Percentiles rank a stretch among this genome's conserved stretches.
These are phyloP conservation scores for Cotesia vestalis DNA, from an alignment of 1,140 invertebrate species.

Conservation along the genomic window DNA sequence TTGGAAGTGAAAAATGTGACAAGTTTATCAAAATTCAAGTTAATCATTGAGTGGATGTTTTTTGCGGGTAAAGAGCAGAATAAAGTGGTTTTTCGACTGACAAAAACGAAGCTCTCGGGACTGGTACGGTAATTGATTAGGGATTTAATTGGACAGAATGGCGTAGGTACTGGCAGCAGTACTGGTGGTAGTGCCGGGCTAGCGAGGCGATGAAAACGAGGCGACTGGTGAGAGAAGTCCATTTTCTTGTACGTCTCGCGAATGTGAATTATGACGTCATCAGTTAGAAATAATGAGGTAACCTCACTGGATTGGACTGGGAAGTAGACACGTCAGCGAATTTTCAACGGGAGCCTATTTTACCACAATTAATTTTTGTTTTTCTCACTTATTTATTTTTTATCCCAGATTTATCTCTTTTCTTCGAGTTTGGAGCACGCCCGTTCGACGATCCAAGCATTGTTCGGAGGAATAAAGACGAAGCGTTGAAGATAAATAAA, in stretches of 20 bases:
- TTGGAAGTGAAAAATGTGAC: not conserved
- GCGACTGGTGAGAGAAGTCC: constrained; percentile 48
- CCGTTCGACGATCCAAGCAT: not conserved
- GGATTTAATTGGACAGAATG: constrained; percentile 56
- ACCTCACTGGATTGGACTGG: constrained; percentile 44
- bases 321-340: constrained; percentile 52
- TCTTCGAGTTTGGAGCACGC: too few species aligned
- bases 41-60: not conserved
- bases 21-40: constrained; percentile 8
- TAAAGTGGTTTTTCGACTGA: constrained; percentile 10
- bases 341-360: constrained; percentile 50
- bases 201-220: constrained; percentile 18
- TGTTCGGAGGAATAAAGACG: constrained; percentile 20
- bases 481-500: constrained; percentile 12
- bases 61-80: constrained; percentile 7
- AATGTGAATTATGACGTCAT: constrained; percentile 60
- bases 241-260: constrained; percentile 58
- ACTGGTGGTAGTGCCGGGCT: not conserved
- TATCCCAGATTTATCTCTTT: not conserved
- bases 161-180: constrained; percentile 39
- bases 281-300: constrained; percentile 61
- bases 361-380: constrained; percentile 52
- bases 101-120: constrained; percentile 28
- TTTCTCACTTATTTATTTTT: constrained; percentile 1
- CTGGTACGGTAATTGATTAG: constrained; percentile 51